Base-by-base conservation (phyloP, 2,797 vertebrate genomes). In the Pelobates cultripes region DNA sequence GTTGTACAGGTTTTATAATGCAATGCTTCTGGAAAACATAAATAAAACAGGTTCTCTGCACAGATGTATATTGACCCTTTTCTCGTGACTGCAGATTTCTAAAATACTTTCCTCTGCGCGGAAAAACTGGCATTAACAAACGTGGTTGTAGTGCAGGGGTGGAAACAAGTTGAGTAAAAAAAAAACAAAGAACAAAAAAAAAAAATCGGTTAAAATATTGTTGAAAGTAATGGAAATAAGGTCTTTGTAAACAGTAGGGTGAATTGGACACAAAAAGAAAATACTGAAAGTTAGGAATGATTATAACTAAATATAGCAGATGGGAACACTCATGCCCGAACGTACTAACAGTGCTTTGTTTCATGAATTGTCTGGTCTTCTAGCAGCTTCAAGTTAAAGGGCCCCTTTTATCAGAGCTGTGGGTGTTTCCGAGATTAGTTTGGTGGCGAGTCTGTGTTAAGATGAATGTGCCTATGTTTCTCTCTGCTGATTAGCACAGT, bases 381-480 rank as follows among this genome's bases (percentile, higher is more conserved):
- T 91, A 94, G 90, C 91, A 91, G 82, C 88, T 51, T 91, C 90
- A 84, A 75, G 82, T 71, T 92, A 86, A 89, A 90, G 87, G 90
- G 89, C 87, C 86, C 89, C 89, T 92, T 85, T 78, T 85, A 90
- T 93, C 90, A 90, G 90, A 93, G 87, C 89, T 86, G 86, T 89
- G 88, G 90, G 92, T 92, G 89, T 94, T 93, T 87, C 81, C 85
- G 87, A 95, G 93, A 95, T 95, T 94, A 95, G 93, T 93, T 93
- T 91, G 90, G 84, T 91, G 88, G 89, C 86, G 86, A 90, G 89
- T 90, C 86, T 88, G 88, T 93, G 89, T 92, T 91, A 89, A 94
- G 91, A 96, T 96, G 91, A 95, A 95, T 94, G 90, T 91, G 87
- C 91, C 91, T 93, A 90, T 93, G 91, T 94, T 95, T 94, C 91